These are phyloP conservation scores for Axinella damicornis DNA, from an alignment of 37 sponge, comb jelly and placozoan species.

Conservation along the genomic window DNA sequence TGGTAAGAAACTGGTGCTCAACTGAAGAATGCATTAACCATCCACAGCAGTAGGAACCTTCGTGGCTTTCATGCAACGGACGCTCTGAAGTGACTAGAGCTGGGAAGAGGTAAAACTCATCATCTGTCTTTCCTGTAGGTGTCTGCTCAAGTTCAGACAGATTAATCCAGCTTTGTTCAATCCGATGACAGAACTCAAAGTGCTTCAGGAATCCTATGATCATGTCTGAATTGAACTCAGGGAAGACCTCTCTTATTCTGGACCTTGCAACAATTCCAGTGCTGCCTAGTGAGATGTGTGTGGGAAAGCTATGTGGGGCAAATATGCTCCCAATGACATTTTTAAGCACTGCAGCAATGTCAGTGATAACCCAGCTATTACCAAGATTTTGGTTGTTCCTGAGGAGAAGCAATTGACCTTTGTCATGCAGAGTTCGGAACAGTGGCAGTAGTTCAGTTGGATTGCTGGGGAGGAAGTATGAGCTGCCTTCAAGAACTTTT, in stretches of 20 bases:
- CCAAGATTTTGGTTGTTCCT: not conserved
- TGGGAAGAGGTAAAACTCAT: constrained; percentile 27
- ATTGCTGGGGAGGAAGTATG: not conserved
- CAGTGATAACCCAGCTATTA: constrained; percentile 8
- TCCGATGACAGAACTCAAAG: constrained; percentile 34
- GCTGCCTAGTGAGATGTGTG: not conserved
- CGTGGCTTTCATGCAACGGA: not conserved
- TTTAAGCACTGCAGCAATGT: constrained; percentile 4
- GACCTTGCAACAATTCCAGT: constrained; percentile 16
- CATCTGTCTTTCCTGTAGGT: no score
- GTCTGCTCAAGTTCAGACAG: no score
- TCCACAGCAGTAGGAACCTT: constrained; percentile 14
- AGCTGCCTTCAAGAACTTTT: not conserved
- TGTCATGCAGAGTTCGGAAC: not conserved
- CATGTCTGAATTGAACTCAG: not conserved
- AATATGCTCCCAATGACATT: constrained; percentile 16
- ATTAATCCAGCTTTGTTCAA: not conserved
- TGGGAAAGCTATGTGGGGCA: constrained; percentile 17
- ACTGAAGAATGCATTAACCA: not conserved
- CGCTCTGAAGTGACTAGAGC: not conserved
- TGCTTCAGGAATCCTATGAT: constrained; percentile 5
- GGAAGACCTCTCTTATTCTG: not conserved
- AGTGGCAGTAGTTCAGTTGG: not conserved
- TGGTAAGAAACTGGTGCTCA: not conserved
- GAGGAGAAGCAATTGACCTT: not conserved